Percentiles rank a stretch among this genome's conserved stretches.
Conservation (phyloP, 37 sponge, comb jelly and placozoan species). For the Hexactinellida sp. region DNA sequence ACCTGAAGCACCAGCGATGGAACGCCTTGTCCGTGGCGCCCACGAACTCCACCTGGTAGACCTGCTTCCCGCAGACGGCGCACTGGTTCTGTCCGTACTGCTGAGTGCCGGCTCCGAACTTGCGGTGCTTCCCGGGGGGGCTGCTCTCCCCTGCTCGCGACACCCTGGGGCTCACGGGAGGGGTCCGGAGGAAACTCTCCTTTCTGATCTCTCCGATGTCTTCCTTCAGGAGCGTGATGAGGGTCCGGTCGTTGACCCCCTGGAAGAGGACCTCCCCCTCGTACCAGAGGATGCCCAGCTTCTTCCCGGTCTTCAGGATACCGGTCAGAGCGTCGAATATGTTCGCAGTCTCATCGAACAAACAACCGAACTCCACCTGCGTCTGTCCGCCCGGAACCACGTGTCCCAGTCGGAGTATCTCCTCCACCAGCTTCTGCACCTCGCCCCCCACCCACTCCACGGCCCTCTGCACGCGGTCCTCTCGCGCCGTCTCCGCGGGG, state of each 20-base stretch:
- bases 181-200: slow-evolving; percentile 31
- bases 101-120: slow-evolving; percentile 16
- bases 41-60: slow-evolving; percentile 43
- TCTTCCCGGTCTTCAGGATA: slow-evolving; percentile 43
- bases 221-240: slow-evolving; percentile 29
- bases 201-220: slow-evolving; percentile 24
- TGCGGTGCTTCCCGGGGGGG: slow-evolving; percentile 10
- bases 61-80: slow-evolving; percentile 24
- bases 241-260: slow-evolving; percentile 20
- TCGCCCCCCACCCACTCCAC: slow-evolving; percentile 32
- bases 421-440: slow-evolving; percentile 27
- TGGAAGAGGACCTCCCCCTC: slow-evolving; percentile 40
- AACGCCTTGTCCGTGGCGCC: slow-evolving; percentile 36
- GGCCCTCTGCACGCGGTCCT: slow-evolving; percentile 26
- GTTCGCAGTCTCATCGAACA: slow-evolving; percentile 33
- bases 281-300: slow-evolving; percentile 27
- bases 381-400: not conserved
- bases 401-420: slow-evolving; percentile 20
- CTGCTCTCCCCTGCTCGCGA: slow-evolving; percentile 24
- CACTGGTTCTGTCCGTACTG: slow-evolving; percentile 29
- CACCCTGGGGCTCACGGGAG: slow-evolving; percentile 4
- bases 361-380: slow-evolving; percentile 30
- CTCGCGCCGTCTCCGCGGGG: not conserved
- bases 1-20: slow-evolving; percentile 43
- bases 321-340: slow-evolving; percentile 46